Evolutionary conservation across 2,113 vertebrate species (phyloP), one percentile per base, ranked within the genome.

Genomic region (Clinocottus analis): DNA sequence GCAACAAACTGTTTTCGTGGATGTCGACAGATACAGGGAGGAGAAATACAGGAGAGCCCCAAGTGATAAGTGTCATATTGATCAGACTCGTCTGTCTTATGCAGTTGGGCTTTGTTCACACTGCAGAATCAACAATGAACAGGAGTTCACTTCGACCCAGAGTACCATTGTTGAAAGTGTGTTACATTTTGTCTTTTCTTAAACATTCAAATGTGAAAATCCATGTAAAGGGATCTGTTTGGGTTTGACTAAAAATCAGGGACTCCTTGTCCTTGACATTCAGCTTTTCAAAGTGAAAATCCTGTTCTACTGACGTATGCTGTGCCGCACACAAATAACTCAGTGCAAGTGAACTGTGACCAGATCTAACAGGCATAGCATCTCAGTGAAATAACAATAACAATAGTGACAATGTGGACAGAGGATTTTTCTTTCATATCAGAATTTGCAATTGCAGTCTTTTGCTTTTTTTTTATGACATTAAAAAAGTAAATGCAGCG

Each of bases 231-330:
- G 63, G 37, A 84, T 90, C 31, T 75, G 67, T 64, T 89, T 71
- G 85, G 75, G 67, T 79, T 65, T 68, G 72, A 81, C 55, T 82
- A 59, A 70, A 63, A 79, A 86, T 85, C 41, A 74, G 41, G 23
- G 29, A 77, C 62, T 71, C 75, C 66, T 84, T 90, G 82, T 90
- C 83, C 84, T 87, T 90, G 88, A 86, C 87, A 85, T 85, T 90
- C 47, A 76, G 29, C 29, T 73, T 80, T 79, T 70, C 79, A 62
- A 79, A 82, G 79, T 80, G 80, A 80, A 47, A 43, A 63, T 47
- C 23, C 76, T 75, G 58, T 65, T 70, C 14, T 29, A 11, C 60
- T 55, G 60, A 64, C n/a, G 43, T 61, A 70, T 43, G 53, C 80
- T 80, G 82, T 12, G 23, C 72, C 68, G 75, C 59, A 78, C 72